Evolutionary conservation across 2,113 vertebrate genomes (phyloP), one percentile per base, ranked within the genome.

Genomic region (Miniopterus natalensis): DNA sequence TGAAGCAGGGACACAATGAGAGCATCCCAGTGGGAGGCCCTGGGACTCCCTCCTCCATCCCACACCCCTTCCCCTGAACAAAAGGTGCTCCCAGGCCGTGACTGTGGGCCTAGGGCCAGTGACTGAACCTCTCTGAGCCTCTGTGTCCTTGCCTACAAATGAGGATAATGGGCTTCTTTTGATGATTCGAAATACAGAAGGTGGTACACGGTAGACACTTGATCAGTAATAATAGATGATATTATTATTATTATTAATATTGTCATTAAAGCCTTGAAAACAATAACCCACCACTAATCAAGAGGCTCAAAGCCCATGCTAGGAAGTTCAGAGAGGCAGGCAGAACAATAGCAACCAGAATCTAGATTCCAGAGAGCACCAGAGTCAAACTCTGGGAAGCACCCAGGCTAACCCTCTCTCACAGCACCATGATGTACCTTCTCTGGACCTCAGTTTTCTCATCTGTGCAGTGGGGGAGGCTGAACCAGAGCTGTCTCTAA

Each of bases 371-470:
- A 27, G 66, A 75, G n/a, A 63, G 45, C n/a, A 21, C 4, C 29
- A 6, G 21, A 66, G 25, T 27, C 31, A 5, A 36, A 25, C 66
- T 53, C 63, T 15, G 29, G 70, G 40, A 51, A 57, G 66, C 57
- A 15, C 45, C n/a, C 5, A 4, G 70, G 20, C 66, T n/a, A 1
- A 25, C 63, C 10, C 21, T 21, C 31, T 65, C 57, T 78, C 31
- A 1, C 29, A 13, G 29, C 40, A 23, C 6, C 5, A 42, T 10
- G 70, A 9, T 2, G 5, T 2, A 0, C 13, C 40, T 29, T 27
- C 15, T 49, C 84, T 42, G 36, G 59, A 9, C 90, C 55, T 88
- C 86, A 63, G 74, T 87, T 92, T 92, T 36, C 63, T 49, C 45
- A 25, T 68, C 71, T 31, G 2, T 47, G n/a, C 36, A 14, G 0